Evolutionary conservation across 1,140 invertebrate genomes (phyloP).

Genomic region (Hylaeus volcanicus): DNA sequence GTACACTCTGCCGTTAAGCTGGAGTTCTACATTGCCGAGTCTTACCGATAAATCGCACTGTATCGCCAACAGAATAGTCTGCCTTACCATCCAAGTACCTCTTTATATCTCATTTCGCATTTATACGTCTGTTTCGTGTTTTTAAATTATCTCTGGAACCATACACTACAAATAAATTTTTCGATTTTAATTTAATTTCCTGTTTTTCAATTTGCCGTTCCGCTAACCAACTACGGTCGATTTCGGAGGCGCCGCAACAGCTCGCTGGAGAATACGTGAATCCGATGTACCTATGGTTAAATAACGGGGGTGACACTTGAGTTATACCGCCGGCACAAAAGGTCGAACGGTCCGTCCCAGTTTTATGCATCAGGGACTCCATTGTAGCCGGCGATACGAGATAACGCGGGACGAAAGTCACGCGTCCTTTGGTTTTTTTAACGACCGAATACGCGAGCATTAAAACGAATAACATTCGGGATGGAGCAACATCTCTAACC

Average conservation of each 20-base stretch:
- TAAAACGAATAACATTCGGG: neutral
- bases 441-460: neutral
- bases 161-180: neutral
- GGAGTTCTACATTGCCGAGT: too few species aligned
- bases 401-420: constrained; percentile 30
- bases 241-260: neutral
- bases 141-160: too few species aligned
- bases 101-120: too few species aligned
- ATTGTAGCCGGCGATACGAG: constrained; percentile 46
- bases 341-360: constrained; percentile 41
- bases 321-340: constrained; percentile 51
- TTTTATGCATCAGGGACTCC: constrained; percentile 49
- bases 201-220: constrained; percentile 72
- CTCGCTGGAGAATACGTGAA: constrained; percentile 41
- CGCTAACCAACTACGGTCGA: constrained; percentile 39
- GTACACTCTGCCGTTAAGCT: too few species aligned
- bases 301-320: constrained; percentile 54
- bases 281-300: constrained; percentile 49
- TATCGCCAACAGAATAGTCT: too few species aligned
- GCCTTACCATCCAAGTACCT: too few species aligned
- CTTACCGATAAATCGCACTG: too few species aligned
- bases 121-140: too few species aligned
- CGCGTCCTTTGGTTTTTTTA: neutral
- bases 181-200: constrained; percentile 69
- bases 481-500: neutral